Percentiles rank a stretch among this genome's conserved stretches.
These are phyloP conservation scores for Eurystomus glaucurus DNA, from an alignment of 2,797 vertebrate genomes.

Conservation along the genomic window DNA sequence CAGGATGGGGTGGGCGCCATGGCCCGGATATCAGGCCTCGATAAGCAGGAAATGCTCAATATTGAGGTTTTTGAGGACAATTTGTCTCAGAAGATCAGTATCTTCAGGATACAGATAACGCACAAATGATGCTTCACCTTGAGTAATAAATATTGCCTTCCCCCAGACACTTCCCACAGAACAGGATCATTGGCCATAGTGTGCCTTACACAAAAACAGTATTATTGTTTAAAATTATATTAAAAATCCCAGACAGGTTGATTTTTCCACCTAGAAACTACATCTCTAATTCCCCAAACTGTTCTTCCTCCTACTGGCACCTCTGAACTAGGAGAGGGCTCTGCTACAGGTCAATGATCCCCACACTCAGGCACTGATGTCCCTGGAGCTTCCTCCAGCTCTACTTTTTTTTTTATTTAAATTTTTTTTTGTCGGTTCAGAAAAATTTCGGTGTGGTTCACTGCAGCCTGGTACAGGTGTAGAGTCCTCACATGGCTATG, in stretches of 20 bases:
- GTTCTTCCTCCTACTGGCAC: background rate
- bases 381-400: background rate
- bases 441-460: too few relatives aligned
- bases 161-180: background rate
- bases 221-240: background rate
- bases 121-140: background rate
- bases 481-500: background rate
- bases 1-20: background rate
- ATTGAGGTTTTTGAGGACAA: background rate
- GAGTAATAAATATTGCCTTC: background rate
- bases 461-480: background rate
- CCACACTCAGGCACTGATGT: rapidly evolving
- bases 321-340: background rate
- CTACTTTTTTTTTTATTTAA: rapidly evolving
- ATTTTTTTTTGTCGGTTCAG: background rate
- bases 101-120: background rate
- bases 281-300: background rate
- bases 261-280: background rate
- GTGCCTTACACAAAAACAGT: background rate
- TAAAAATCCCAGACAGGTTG: background rate
- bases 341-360: background rate
- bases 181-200: background rate
- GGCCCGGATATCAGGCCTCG: background rate
- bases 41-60: background rate
- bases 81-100: background rate